Evolutionary conservation across 2,797 vertebrate species (phyloP), one percentile per base, ranked within the genome.

Genomic region (Benthosema pterotum): DNA sequence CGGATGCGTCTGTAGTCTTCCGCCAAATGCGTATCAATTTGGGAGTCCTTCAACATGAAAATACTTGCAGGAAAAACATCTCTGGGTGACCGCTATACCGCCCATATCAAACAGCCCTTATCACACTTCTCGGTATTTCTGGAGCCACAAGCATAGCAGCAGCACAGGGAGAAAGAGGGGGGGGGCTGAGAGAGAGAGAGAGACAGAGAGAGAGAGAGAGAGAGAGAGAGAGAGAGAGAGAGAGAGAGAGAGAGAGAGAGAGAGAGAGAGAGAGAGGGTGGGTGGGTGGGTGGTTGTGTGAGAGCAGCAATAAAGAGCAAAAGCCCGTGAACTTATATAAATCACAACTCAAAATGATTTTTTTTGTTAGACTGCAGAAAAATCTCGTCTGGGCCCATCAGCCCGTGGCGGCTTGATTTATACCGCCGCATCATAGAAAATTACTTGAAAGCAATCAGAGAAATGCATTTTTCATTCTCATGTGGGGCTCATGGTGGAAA

Each of bases 311-410:
- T 32, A 32, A 32, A 32, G 28, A 32, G 28, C 28, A 32, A 32
- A 7, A 32, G 28, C 28, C 28, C 5, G 6, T 32, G 28, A 32
- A 32, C 28, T 32, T 32, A 32, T 82, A 77, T 74, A 81, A 77
- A 77, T 68, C 52, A 25, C 1, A 13, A 46, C 47, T 65, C 45
- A 60, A 65, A 83, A 72, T 75, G 38, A 81, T 67, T 63, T 57
- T 32, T 11, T n/a, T 19, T 45, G 49, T 42, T 69, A 7, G 47
- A 62, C 45, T 71, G 63, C 49, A 59, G 55, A 65, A 78, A 76
- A 67, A 74, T 66, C 62, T 67, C 42, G 53, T 64, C 57, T 58
- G 45, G 56, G 42, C 63, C 67, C 54, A 42, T 72, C 58, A 61
- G 52, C 63, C 45, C 6, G 12, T 56, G 45, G 61, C 28, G 22